phyloP scores from a whole-genome alignment of 2,797 vertebrate genomes.

The Emydoidea blandingii region DNA sequence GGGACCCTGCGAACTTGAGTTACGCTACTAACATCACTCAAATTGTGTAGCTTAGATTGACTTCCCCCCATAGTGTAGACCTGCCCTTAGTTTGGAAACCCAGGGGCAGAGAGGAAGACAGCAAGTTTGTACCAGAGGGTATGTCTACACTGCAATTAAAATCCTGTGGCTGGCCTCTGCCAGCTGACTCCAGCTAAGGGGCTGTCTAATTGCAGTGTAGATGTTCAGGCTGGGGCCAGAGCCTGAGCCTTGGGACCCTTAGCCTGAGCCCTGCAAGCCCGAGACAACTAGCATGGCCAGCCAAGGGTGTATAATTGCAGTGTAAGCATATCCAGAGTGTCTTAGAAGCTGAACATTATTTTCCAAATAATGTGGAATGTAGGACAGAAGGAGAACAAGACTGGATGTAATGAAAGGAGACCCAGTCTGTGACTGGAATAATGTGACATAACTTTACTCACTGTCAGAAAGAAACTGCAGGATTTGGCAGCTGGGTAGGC shows the following conservation, averaged over 20 bases:
- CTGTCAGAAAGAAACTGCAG: neutral
- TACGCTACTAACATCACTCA: too few species aligned
- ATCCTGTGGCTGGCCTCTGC: neutral
- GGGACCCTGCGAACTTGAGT: too few species aligned
- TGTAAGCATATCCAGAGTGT: neutral
- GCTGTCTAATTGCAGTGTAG: neutral
- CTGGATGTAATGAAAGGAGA: neutral
- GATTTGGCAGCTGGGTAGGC: neutral
- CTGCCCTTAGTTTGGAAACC: neutral
- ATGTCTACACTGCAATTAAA: neutral
- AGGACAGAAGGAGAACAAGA: neutral
- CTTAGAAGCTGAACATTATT: neutral
- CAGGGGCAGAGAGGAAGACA: neutral
- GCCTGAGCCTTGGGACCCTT: neutral
- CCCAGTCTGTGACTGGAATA: neutral
- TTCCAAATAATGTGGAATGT: neutral
- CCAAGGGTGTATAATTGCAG: neutral
- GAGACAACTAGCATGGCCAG: neutral
- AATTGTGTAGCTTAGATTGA: too few species aligned
- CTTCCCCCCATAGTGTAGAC: too few species aligned
- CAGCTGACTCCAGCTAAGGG: neutral
- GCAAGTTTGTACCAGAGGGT: neutral
- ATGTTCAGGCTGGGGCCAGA: neutral
- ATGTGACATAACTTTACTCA: neutral
- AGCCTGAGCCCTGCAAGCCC: neutral